These are phyloP conservation scores for Poeciliopsis infans DNA, from an alignment of 2,797 vertebrate species.

Conservation along the genomic window DNA sequence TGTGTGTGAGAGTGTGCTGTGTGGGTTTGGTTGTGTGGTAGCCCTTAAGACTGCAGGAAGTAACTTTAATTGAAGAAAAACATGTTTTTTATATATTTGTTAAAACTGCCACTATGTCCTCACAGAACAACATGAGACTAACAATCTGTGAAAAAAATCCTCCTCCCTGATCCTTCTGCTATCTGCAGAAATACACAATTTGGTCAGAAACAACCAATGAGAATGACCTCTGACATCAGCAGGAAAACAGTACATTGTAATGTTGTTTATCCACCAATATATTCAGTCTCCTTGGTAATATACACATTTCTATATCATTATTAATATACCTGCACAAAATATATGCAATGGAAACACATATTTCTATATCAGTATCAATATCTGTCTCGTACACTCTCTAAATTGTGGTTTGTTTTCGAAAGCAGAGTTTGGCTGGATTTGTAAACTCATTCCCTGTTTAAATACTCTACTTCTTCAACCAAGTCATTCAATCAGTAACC, in stretches of 20 bases:
- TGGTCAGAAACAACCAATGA: too few relatives aligned
- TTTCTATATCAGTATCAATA: not conserved
- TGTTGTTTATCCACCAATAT: too few relatives aligned
- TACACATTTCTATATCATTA: not conserved
- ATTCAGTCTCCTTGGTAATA: not conserved
- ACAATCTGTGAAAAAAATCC: too few relatives aligned
- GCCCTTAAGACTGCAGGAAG: not conserved
- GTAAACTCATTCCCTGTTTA: not conserved
- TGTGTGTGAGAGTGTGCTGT: not conserved
- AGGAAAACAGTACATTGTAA: too few relatives aligned
- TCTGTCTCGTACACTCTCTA: not conserved
- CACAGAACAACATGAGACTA: too few relatives aligned
- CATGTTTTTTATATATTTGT: too few relatives aligned
- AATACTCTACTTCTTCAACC: not conserved
- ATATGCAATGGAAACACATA: not conserved
- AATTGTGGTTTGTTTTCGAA: not conserved
- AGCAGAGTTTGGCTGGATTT: not conserved
- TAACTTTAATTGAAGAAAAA: not conserved
- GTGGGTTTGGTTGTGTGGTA: not conserved
- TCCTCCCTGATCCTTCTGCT: too few relatives aligned
- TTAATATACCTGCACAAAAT: not conserved
- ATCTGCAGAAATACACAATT: too few relatives aligned
- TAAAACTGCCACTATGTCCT: too few relatives aligned
- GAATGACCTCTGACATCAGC: too few relatives aligned
- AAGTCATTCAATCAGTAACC: not conserved